These are phyloP conservation scores for Streblospio benedicti DNA, from an alignment of 1,140 invertebrate genomes.

Conservation along the genomic window DNA sequence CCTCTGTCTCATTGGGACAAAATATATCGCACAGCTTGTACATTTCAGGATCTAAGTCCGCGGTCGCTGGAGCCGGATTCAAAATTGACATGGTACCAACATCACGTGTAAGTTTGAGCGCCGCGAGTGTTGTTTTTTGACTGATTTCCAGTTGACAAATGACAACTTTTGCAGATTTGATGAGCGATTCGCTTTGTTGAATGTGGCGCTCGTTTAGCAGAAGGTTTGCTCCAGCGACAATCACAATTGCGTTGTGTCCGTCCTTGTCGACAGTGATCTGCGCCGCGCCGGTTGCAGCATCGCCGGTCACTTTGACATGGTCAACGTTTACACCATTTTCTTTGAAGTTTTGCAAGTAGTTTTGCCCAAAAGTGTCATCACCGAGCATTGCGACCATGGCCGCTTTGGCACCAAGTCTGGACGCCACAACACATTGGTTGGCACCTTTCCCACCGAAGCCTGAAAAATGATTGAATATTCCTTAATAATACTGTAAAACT, in stretches of 20 bases:
- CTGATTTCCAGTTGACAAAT: slow-evolving; percentile 82
- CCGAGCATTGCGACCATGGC: slow-evolving; percentile 81
- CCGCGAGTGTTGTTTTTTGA: slow-evolving; percentile 61
- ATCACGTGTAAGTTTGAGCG: slow-evolving; percentile 69
- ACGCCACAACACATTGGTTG: slow-evolving; percentile 86
- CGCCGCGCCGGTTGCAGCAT: slow-evolving; percentile 66
- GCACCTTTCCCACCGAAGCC: slow-evolving; percentile 93
- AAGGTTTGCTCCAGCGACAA: slow-evolving; percentile 79
- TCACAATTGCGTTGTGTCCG: slow-evolving; percentile 85
- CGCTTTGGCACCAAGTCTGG: slow-evolving; percentile 69
- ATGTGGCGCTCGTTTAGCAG: slow-evolving; percentile 60
- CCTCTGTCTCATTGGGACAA: slow-evolving; percentile 86
- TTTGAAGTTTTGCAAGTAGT: slow-evolving; percentile 66
- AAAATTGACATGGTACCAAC: slow-evolving; percentile 65
- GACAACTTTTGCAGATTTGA: slow-evolving; percentile 62
- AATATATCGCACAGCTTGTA: slow-evolving; percentile 66
- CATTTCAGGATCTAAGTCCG: slow-evolving; percentile 56
- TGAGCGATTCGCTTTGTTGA: slow-evolving; percentile 52
- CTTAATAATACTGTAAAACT: no score
- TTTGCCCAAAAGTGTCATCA: slow-evolving; percentile 69
- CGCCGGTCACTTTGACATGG: slow-evolving; percentile 52
- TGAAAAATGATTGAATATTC: no score
- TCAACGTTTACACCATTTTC: slow-evolving; percentile 55
- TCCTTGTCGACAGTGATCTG: slow-evolving; percentile 63
- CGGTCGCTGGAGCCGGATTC: slow-evolving; percentile 74